Evolutionary conservation across 1,140 invertebrate species (phyloP), one percentile per base, ranked within the genome.

Genomic region (Leptinotarsa texana): DNA sequence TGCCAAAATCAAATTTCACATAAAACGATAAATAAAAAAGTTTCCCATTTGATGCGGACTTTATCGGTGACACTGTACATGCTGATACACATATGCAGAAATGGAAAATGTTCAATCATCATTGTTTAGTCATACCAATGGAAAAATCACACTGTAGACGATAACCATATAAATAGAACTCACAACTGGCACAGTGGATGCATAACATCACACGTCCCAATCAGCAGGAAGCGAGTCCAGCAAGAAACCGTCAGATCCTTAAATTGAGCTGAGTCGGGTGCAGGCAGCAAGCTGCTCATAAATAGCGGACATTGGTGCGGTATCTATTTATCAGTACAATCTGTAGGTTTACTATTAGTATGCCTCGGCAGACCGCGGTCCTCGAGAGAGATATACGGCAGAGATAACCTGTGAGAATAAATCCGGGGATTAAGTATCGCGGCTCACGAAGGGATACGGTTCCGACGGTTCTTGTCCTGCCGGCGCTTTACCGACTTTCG

Each of bases 281-380:
- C 13, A 57, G 51, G 13, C 24, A 42, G 75, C 77, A 81, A 82
- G 80, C 80, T 78, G 47, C 72, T 78, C 80, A 82, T 83, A 82
- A 83, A 83, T 82, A 83, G 74, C 78, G 79, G 72, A 81, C 82
- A 83, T 83, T 81, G 80, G 79, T 80, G 81, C 78, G 80, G 81
- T 83, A 82, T 80, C 82, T 83, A 83, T 84, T 84, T 84, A 84
- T 83, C 82, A 84, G 83, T 71, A 78, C 80, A 84, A 84, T 84
- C 83, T 83, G 83, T 80, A 83, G 83, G 79, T 82, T 82, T 82
- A 80, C 80, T 83, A 84, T 84, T 84, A 84, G 82, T 83, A 84
- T 84, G 82, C 83, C 80, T 72, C 74, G 82, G 78, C 78, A 80
- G 80, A 80, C 83, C 79, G 78, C 83, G 82, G 80, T 81, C 81